Conservation (phyloP, 2,888 invertebrate genomes). For the Tetropium fuscum region DNA sequence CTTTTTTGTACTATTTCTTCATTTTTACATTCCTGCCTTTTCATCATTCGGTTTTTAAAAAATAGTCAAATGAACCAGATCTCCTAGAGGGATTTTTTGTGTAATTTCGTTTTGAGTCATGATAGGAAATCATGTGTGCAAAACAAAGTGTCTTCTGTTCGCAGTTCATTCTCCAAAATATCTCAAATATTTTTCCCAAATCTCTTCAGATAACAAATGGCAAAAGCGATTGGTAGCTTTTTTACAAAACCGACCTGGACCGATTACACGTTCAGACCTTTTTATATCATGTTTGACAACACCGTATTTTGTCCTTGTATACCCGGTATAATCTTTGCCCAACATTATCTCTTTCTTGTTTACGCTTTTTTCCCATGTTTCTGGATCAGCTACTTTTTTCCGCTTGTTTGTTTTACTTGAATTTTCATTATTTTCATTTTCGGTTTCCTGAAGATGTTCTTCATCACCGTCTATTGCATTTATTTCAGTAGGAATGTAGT, state of each 20-base stretch:
- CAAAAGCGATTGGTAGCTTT: conserved; percentile 10
- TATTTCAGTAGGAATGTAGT: conserved; percentile 2
- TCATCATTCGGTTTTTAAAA: neutral
- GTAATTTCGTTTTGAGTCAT: neutral
- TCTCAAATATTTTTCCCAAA: conserved; percentile 8
- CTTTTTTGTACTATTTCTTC: neutral
- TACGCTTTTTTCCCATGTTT: conserved; percentile 5
- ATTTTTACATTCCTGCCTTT: conserved; percentile 3
- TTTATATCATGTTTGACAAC: conserved; percentile 4
- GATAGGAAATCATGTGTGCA: conserved; percentile 4
- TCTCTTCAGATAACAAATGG: conserved; percentile 12
- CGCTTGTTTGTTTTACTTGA: neutral
- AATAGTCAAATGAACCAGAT: conserved; percentile 8
- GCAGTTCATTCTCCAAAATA: conserved; percentile 8
- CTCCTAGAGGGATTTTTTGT: conserved; percentile 4
- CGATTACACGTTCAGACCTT: conserved; percentile 4
- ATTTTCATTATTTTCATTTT: conserved; percentile 4
- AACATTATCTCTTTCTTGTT: conserved; percentile 12
- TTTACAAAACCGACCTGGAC: neutral
- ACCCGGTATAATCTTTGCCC: conserved; percentile 9
- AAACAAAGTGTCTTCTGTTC: neutral
- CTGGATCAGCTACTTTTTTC: neutral
- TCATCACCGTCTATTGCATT: conserved; percentile 6
- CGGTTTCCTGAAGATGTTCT: neutral
- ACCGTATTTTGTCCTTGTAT: conserved; percentile 8